These are phyloP conservation scores for Hyposoter dolosus DNA, from an alignment of 2,888 invertebrate genomes.

Conservation along the genomic window DNA sequence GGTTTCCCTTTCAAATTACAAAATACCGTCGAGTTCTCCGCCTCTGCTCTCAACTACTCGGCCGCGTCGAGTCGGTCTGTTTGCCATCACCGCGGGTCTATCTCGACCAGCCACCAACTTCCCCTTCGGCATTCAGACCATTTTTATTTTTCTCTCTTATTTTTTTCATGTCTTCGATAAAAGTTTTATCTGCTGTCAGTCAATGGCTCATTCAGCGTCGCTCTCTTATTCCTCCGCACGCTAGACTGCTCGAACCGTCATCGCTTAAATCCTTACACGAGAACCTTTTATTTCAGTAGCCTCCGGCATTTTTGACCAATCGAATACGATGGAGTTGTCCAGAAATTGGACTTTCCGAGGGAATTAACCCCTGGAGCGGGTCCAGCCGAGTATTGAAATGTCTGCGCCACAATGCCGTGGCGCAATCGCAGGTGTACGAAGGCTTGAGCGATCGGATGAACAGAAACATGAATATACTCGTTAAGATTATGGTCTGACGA, in stretches of 20 bases:
- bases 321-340: constrained; percentile 31
- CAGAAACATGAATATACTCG: not conserved
- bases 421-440: not conserved
- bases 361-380: constrained; percentile 21
- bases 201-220: constrained; percentile 38
- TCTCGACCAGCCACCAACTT: constrained; percentile 49
- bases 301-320: constrained; percentile 38
- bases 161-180: constrained; percentile 37
- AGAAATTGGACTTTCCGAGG: constrained; percentile 39
- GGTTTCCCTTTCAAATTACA: constrained; percentile 85
- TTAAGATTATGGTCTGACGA: not conserved
- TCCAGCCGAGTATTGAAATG: not conserved
- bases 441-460: not conserved
- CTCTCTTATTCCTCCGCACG: not conserved
- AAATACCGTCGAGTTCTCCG: constrained; percentile 77
- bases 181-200: constrained; percentile 44
- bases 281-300: constrained; percentile 25
- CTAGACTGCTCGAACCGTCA: not conserved
- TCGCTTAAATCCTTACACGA: not conserved
- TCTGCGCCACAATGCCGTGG: not conserved
- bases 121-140: constrained; percentile 53
- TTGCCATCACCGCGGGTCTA: constrained; percentile 43
- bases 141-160: constrained; percentile 51
- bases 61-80: constrained; percentile 50
- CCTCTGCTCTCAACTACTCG: constrained; percentile 58